Base-by-base conservation (phyloP, 1,140 invertebrate genomes). In the Drosophila bifasciata region DNA sequence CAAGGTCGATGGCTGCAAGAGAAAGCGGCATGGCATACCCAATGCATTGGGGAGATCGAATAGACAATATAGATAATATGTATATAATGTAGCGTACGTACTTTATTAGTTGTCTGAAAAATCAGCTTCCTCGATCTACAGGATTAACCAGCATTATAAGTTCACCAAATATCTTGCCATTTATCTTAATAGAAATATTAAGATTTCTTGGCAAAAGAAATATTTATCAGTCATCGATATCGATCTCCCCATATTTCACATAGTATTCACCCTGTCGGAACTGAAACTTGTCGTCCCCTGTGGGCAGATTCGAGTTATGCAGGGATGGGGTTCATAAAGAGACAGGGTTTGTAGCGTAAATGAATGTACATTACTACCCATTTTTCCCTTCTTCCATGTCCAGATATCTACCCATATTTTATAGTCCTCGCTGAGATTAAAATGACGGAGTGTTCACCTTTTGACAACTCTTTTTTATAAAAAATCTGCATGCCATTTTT, bases 221-320 rank as follows among this genome's bases (percentile, higher is more conserved):
- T 8, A 9, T 0, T 7, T 9, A n/a, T 19, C 28, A 46, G 11
- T 3, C 23, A 0, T 36, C 41, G 2, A 0, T 3, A 5, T 3
- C 1, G 9, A 61, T 1, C 1, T 8, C 11, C 1, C 19, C 5
- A 5, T 39, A 46, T 13, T 2, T 63, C 2, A 61, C 0, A 25
- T 46, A 62, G 6, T 63, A 63, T 39, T 63, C 41, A 17, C 60
- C 60, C 9, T 63, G 46, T 25, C 5, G 17, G 5, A 45, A 0
- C 1, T 57, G 57, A 13, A 57, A 63, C 4, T 6, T 4, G 5
- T 58, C 39, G 4, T 9, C n/a, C 2, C 25, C 8, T 2, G 0
- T 46, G 8, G 57, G 60, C 28, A 63, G 0, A 9, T 45, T 45
- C 3, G 40, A n/a, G 25, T 25, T 15, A 19, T 1, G 3, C 3